These are phyloP conservation scores for Turnix velox DNA, from an alignment of 2,113 vertebrate species.

Conservation along the genomic window DNA sequence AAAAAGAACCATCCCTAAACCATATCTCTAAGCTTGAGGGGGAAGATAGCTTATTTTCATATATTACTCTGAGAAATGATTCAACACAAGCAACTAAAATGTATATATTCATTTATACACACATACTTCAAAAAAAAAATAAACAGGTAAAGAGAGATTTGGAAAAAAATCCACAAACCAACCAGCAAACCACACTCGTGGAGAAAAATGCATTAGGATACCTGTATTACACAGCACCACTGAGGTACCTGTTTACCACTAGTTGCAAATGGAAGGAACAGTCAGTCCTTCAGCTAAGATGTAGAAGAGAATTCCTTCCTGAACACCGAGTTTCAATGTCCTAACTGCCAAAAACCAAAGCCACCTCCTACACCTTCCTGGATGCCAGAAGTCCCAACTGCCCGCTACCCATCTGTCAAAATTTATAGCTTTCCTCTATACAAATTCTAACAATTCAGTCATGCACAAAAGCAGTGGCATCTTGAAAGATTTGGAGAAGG, in stretches of 20 bases:
- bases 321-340: neutral
- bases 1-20: too few relatives aligned
- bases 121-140: neutral
- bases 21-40: too few relatives aligned
- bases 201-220: neutral
- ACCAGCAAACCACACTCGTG: neutral
- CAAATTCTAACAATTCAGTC: neutral
- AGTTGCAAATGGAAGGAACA: neutral
- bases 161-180: neutral
- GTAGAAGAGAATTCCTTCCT: neutral
- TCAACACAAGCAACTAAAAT: accelerated
- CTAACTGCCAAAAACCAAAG: conserved; percentile 28
- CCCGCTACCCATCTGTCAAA: conserved; percentile 28
- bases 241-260: neutral
- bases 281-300: neutral
- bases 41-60: accelerated
- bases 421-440: neutral
- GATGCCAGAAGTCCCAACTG: conserved; percentile 5
- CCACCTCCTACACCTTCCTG: conserved; percentile 20
- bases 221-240: neutral
- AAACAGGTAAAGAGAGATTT: neutral
- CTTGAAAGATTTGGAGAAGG: neutral
- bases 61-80: neutral
- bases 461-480: neutral
- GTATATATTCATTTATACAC: accelerated